Conservation (phyloP, 2,888 invertebrate species). For the Ischnus inquisitorius region DNA sequence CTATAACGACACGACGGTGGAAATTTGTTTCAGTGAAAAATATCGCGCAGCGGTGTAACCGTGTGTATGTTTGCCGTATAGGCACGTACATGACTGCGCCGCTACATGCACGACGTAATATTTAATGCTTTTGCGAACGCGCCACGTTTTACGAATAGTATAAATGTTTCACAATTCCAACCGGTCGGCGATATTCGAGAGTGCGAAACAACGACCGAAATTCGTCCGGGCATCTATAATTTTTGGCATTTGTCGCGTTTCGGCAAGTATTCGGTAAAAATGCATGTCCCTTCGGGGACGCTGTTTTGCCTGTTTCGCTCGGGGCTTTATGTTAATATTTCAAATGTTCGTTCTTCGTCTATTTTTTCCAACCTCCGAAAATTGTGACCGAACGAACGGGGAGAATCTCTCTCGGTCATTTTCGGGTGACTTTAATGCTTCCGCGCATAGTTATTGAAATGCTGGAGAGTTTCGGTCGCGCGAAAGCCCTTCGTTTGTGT, state of each 20-base stretch:
- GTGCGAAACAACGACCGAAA: slow-evolving; percentile 13
- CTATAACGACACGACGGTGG: slow-evolving; percentile 30
- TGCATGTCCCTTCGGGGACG: too few species aligned
- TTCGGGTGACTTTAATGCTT: not conserved
- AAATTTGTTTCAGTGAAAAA: slow-evolving; percentile 49
- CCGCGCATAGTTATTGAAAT: slow-evolving; percentile 1
- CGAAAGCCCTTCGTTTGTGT: not conserved
- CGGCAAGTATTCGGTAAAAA: not conserved
- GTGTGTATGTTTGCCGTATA: slow-evolving; percentile 8
- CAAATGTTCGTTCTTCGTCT: slow-evolving; percentile 16
- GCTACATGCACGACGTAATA: slow-evolving; percentile 46
- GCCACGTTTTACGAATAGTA: slow-evolving; percentile 13
- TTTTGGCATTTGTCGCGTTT: slow-evolving; percentile 24
- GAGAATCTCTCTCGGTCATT: not conserved
- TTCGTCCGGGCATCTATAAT: slow-evolving; percentile 20
- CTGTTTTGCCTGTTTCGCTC: too few species aligned
- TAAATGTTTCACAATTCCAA: not conserved
- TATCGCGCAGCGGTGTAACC: slow-evolving; percentile 24
- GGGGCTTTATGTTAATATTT: slow-evolving; percentile 12
- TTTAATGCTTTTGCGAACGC: slow-evolving; percentile 44
- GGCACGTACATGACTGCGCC: slow-evolving; percentile 27
- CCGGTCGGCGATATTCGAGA: not conserved
- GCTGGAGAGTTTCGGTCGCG: not conserved
- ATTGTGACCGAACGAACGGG: not conserved
- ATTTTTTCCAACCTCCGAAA: not conserved